Base-by-base conservation (phyloP, 1,140 invertebrate species). In the Ganaspis sp. region DNA sequence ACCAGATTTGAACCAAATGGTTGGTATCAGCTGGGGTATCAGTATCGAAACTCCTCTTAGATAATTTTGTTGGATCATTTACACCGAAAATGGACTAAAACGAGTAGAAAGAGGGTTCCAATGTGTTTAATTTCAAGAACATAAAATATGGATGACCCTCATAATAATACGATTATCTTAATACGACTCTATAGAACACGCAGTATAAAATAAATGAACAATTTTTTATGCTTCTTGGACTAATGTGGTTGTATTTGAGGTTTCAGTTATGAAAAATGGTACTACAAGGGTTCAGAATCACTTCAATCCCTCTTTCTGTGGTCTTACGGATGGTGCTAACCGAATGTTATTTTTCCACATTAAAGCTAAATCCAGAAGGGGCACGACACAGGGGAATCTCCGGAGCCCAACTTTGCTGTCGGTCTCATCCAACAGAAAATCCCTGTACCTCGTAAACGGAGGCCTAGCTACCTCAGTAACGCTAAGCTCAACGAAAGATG, bases 361-460 rank as follows among this genome's bases (percentile, higher is more conserved):
- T 82, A 82, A 78, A 79, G 45, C 54, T 42, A 82, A 83, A 84
- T 79, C 79, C 82, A 64, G 58, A 64, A 64, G 58, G 58, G 58
- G 58, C 23, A 64, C 26, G 15, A 11, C 3, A 64, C 9, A 2
- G 19, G 29, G 69, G 73, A 81, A 77, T 81, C 75, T 79, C 82
- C 19, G 42, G 77, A 80, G 82, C 77, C 79, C 74, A 74, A 82
- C 81, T 82, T 70, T 72, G 12, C 69, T 37, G 75, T 69, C 76
- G 74, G 75, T 78, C 81, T 80, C 83, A 84, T 83, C 83, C 81
- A 77, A 34, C 77, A 75, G 81, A 78, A 84, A 84, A 84, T 83
- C 83, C 83, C 75, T 77, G 64, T 78, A 73, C 53, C 79, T 80
- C 81, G 83, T 79, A 82, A 84, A 77, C 75, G 77, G 74, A 75